A percentile compares a stretch with the other conserved stretches of the same genome.
Conservation (phyloP, 1,140 invertebrate genomes). For the Dryas iulia region DNA sequence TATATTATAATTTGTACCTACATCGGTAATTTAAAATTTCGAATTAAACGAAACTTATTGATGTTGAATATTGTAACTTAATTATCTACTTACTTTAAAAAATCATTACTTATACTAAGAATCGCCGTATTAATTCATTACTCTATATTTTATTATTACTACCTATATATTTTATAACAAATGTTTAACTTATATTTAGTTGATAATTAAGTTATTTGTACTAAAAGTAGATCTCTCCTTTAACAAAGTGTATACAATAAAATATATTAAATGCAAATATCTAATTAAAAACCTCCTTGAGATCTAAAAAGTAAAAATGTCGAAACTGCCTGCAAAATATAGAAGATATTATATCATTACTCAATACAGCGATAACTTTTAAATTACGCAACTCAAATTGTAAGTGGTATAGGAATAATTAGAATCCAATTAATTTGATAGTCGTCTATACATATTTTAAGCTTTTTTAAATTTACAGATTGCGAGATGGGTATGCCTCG, state of each 20-base stretch:
- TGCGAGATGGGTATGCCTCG: constrained; percentile 74
- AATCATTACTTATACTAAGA: too few relatives aligned
- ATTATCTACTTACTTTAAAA: too few relatives aligned
- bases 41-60: too few relatives aligned
- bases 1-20: too few relatives aligned
- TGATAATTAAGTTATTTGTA: too few relatives aligned
- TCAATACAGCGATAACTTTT: constrained; percentile 1
- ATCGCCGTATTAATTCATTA: too few relatives aligned
- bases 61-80: too few relatives aligned
- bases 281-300: background rate
- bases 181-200: too few relatives aligned
- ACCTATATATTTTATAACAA: too few relatives aligned
- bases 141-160: too few relatives aligned
- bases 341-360: background rate
- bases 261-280: background rate
- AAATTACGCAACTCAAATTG: background rate
- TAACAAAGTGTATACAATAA: background rate
- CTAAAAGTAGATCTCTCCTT: too few relatives aligned
- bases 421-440: background rate
- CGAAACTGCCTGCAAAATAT: background rate
- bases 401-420: background rate
- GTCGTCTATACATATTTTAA: background rate
- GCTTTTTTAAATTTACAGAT: constrained; percentile 48
- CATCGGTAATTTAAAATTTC: too few relatives aligned
- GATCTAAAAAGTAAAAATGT: background rate